Percentiles rank a stretch among this genome's conserved stretches.
phyloP scores from a whole-genome alignment of 2,888 invertebrate genomes.

The Volucella inanis region DNA sequence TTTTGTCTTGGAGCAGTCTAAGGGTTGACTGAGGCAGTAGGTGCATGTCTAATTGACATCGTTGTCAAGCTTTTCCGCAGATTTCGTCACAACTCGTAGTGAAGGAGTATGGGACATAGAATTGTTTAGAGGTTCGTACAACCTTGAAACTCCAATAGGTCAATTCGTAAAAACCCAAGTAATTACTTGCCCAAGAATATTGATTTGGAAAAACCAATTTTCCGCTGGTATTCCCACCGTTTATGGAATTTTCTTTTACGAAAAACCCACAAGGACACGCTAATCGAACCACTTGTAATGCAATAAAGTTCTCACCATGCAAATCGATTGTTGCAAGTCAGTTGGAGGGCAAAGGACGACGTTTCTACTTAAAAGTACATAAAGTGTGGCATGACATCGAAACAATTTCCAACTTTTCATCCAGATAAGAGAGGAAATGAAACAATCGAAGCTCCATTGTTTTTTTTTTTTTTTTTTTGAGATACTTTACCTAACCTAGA shows the following conservation, averaged over 20 bases:
- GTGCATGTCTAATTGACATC: too few species aligned
- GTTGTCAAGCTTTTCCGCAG: too few species aligned
- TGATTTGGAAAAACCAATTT: conserved; percentile 20
- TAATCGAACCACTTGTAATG: not conserved
- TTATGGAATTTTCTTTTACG: not conserved
- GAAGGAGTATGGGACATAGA: not conserved
- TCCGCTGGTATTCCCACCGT: conserved; percentile 9
- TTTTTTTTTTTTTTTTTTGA: conserved; percentile 9
- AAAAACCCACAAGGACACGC: conserved; percentile 20
- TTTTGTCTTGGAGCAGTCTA: too few species aligned
- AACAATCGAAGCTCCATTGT: conserved; percentile 36
- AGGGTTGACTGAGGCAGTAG: too few species aligned
- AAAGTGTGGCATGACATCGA: conserved; percentile 30
- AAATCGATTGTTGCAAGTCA: conserved; percentile 8
- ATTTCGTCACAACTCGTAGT: too few species aligned
- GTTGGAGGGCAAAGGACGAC: not conserved
- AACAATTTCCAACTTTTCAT: conserved; percentile 59
- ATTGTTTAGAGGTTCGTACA: not conserved
- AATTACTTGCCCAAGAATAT: not conserved
- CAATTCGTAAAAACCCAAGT: conserved; percentile 4
- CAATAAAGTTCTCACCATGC: not conserved
- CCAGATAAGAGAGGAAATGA: conserved; percentile 43
- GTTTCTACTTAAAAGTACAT: not conserved
- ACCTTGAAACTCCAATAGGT: not conserved
- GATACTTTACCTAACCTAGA: not conserved